These are phyloP conservation scores for Carapus acus DNA, from an alignment of 2,797 vertebrate species.

Conservation along the genomic window DNA sequence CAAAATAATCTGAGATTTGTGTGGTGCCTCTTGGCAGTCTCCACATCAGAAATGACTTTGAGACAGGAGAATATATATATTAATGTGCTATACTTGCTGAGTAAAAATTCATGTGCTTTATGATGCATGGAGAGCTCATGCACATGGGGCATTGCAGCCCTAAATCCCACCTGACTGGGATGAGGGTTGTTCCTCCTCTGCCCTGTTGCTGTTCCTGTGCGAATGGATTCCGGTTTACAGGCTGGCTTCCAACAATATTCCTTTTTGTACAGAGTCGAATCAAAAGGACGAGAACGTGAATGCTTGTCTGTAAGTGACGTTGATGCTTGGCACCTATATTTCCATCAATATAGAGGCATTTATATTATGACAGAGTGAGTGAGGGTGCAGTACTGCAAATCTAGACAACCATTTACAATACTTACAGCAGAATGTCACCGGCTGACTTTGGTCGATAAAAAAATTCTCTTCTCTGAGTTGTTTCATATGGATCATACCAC, in stretches of 20 bases:
- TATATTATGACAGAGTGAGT: slow-evolving; percentile 1
- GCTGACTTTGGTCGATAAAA: slow-evolving; percentile 46
- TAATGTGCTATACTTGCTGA: too few relatives aligned
- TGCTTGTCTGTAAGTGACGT: slow-evolving; percentile 61
- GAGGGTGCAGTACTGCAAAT: not conserved
- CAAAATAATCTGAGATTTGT: slow-evolving; percentile 24
- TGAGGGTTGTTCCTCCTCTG: slow-evolving; percentile 64
- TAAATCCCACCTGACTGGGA: slow-evolving; percentile 69
- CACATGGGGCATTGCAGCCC: too few relatives aligned
- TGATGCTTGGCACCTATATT: slow-evolving; percentile 57
- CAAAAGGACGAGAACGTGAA: slow-evolving; percentile 57
- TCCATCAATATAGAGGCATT: slow-evolving; percentile 4
- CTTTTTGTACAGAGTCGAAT: slow-evolving; percentile 67
- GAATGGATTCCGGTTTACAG: slow-evolving; percentile 62
- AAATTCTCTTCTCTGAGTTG: slow-evolving; percentile 70
- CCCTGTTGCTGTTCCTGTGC: slow-evolving; percentile 52
- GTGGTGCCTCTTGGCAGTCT: slow-evolving; percentile 51
- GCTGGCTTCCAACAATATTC: slow-evolving; percentile 72
- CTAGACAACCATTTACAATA: not conserved
- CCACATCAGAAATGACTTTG: slow-evolving; percentile 70
- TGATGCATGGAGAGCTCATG: slow-evolving; percentile 25
- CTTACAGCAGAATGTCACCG: slow-evolving; percentile 57
- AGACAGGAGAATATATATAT: slow-evolving; percentile 22
- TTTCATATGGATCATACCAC: slow-evolving; percentile 74
- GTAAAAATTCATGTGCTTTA: slow-evolving; percentile 31